Conservation (phyloP, 2,888 invertebrate species). For the Cephonodes hylas region DNA sequence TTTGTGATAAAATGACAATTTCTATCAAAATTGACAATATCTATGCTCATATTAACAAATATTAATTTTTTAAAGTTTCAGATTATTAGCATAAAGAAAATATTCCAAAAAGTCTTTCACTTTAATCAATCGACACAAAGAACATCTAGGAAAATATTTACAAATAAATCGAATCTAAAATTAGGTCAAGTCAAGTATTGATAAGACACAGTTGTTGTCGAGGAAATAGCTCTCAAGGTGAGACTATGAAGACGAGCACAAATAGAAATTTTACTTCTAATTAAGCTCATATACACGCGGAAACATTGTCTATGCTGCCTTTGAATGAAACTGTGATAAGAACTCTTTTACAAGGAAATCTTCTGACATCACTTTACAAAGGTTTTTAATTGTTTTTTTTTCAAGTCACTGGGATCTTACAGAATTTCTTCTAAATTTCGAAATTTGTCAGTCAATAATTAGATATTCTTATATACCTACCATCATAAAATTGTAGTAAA, state of each 20-base stretch:
- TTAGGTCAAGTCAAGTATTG: not conserved
- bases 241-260: not conserved
- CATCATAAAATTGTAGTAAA: not conserved
- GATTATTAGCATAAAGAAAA: not conserved
- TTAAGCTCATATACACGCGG: not conserved
- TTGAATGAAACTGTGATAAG: not conserved
- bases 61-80: too few species aligned
- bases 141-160: not conserved
- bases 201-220: not conserved
- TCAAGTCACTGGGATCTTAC: too few species aligned
- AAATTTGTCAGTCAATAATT: too few species aligned
- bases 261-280: not conserved
- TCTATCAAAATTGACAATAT: too few species aligned
- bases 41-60: too few species aligned
- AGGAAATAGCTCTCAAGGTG: conserved; percentile 5
- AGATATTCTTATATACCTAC: too few species aligned
- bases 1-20: too few species aligned
- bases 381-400: too few species aligned
- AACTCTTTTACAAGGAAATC: too few species aligned
- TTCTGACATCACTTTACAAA: too few species aligned
- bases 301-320: not conserved
- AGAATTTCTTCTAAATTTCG: too few species aligned
- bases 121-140: not conserved
- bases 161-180: not conserved
- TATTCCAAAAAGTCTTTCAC: not conserved